Percentiles rank a stretch among this genome's conserved stretches.
These are phyloP conservation scores for Ptychodera flava DNA, from an alignment of 35 echinoderm and acorn worm species.

Conservation along the genomic window DNA sequence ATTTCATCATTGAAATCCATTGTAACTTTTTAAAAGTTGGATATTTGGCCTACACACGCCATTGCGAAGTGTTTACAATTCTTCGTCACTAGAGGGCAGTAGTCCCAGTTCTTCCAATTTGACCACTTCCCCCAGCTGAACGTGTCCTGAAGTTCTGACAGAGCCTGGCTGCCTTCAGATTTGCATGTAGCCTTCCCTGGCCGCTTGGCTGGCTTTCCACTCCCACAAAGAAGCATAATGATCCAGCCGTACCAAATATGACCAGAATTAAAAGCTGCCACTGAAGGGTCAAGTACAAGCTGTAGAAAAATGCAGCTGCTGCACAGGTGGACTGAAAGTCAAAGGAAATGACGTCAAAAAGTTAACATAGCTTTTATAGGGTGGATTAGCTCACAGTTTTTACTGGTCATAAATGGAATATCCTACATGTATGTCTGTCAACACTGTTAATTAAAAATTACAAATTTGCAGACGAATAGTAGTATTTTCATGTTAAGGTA, in stretches of 20 bases:
- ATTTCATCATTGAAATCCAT: too few relatives aligned
- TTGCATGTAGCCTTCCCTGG: constrained; percentile 18
- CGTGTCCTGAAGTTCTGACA: constrained; percentile 6
- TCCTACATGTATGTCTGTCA: background rate
- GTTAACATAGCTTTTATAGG: background rate
- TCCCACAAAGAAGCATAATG: constrained; percentile 75
- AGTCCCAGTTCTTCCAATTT: background rate
- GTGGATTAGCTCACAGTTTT: background rate
- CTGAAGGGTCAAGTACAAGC: constrained; percentile 50
- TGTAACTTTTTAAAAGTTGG: too few relatives aligned
- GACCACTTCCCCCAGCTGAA: background rate
- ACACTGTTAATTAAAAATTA: background rate
- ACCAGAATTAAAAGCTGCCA: constrained; percentile 82
- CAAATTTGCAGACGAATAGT: background rate
- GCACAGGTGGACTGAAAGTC: constrained; percentile 61
- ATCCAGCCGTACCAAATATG: constrained; percentile 57
- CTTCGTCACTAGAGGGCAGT: background rate
- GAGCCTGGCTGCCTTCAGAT: constrained; percentile 25
- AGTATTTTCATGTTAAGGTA: too few relatives aligned
- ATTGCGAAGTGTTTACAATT: too few relatives aligned
- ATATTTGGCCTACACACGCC: too few relatives aligned
- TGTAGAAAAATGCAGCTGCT: constrained; percentile 79
- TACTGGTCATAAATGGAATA: background rate
- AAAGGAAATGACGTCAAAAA: background rate
- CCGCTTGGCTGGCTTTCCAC: constrained; percentile 9